These are phyloP conservation scores for Mesorhabditis spiculigera DNA, from an alignment of 2,888 invertebrate genomes.

Conservation along the genomic window DNA sequence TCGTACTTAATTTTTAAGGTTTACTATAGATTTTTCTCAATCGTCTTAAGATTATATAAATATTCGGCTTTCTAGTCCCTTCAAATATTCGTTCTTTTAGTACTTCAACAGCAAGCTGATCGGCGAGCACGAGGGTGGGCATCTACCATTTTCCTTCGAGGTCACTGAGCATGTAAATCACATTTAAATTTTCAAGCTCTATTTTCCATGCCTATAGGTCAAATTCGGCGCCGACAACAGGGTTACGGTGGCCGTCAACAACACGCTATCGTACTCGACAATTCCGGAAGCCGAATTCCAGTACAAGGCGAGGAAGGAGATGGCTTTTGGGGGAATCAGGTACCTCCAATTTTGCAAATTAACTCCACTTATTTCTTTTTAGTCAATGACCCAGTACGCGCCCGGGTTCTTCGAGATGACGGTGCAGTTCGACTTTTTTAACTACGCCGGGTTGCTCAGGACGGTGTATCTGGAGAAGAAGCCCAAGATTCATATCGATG, in stretches of 20 bases:
- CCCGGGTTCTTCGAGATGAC: constrained; percentile 71
- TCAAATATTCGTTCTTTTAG: constrained; percentile 12
- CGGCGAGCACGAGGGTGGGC: constrained; percentile 85
- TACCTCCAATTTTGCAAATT: background rate
- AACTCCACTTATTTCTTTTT: background rate
- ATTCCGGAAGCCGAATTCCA: constrained; percentile 79
- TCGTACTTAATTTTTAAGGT: too few species aligned
- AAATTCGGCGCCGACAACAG: constrained; percentile 33
- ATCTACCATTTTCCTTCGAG: constrained; percentile 87
- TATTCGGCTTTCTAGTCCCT: too few species aligned
- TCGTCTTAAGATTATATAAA: too few species aligned
- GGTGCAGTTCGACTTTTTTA: constrained; percentile 92
- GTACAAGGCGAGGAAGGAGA: constrained; percentile 41
- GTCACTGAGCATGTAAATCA: constrained; percentile 67
- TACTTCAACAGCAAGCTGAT: constrained; percentile 82
- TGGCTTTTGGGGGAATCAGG: background rate
- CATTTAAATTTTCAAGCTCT: too few species aligned
- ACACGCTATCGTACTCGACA: constrained; percentile 79
- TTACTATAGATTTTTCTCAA: too few species aligned
- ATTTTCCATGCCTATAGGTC: constrained; percentile 13
- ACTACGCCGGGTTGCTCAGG: constrained; percentile 94
- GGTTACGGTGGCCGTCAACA: constrained; percentile 78
- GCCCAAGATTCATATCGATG: constrained; percentile 63
- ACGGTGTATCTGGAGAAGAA: constrained; percentile 85
- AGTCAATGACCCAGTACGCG: constrained; percentile 63